Evolutionary conservation across 1,140 invertebrate species (phyloP), one percentile per base, ranked within the genome.

Genomic region (Drosophila pallidifrons): DNA sequence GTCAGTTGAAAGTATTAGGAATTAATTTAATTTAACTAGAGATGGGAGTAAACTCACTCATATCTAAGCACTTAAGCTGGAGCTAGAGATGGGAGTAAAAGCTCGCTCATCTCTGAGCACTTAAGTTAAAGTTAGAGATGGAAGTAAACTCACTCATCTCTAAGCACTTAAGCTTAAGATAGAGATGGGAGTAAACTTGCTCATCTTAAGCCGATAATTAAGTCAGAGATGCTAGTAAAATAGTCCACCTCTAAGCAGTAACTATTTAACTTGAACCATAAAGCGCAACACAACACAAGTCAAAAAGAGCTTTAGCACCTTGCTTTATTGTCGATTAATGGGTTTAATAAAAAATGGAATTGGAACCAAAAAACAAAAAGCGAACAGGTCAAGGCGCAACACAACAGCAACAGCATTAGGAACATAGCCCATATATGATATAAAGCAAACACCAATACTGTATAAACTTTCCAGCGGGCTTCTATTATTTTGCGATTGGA

Each of bases 361-460:
- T 10, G 13, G 25, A 45, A 25, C 72, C 76, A 38, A 58, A 58
- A 46, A 41, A 15, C 8, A 47, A 61, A 16, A 43, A 41, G 11
- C 63, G 3, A 38, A 38, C 35, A 15, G 45, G 16, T 30, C 43
- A 32, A 38, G 45, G 11, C 49, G 52, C 52, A 65, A 58, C 43
- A 72, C 35, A 61, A 68, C 47, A 63, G 49, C 71, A 60, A 70
- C 20, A 58, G 59, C 51, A 20, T 38, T 47, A 61, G 30, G 30
- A 57, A 45, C 54, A 52, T 5, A 43, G n/a, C 43, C 7, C 13
- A 15, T 32, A 32, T 25, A 25, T 20, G 8, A 38, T 38, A 8
- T 38, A 65, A 65, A 5, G 49, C 49, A 43, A 43, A 25, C 20
- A 4, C 32, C 30, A 51, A 51, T 28, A 11, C 35, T 70, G 47